Base-by-base conservation (phyloP, 2,113 vertebrate genomes). In the Falco punctatus region DNA sequence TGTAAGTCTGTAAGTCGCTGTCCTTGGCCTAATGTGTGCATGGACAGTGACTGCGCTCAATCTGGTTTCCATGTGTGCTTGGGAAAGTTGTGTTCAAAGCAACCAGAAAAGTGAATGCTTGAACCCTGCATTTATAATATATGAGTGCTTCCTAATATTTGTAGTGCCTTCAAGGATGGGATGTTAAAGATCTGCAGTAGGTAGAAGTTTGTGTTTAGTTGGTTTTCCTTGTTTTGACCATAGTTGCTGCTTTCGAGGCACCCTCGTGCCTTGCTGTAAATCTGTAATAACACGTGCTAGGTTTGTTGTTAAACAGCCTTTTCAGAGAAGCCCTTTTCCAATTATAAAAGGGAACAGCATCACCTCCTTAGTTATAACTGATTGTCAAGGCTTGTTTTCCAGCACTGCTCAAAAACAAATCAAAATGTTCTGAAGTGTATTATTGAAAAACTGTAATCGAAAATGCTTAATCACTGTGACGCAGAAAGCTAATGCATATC, bases 381-480 rank as follows among this genome's bases (percentile, higher is more conserved):
- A 64, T 38, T 91, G 27, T 70, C 81, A 66, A 28, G 70, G 23
- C 65, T 85, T 2, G 0, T 58, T 79, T 58, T 61, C 24, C 75
- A 57, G 22, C 3, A 0, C 73, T 89, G 42, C 81, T 86, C n/a
- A 67, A 66, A 77, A 54, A 10, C 30, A 5, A 35, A 90, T 9
- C 49, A 30, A 54, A 87, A 54, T 35, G 22, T 65, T 74, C 77
- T 54, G 82, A 69, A 82, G 33, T 48, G 48, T 79, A 49, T 84
- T 95, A 67, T 83, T 62, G 85, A 86, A 64, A 81, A 92, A 13
- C 52, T 54, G 30, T 62, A 44, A 27, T 49, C 62, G 92, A 90
- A 91, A 92, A 72, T 38, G 44, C 80, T 89, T 91, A 67, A 91
- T 96, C 58, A 74, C 78, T 82, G 62, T 77, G 91, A 94, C 9